Evolutionary conservation across 2,888 invertebrate species (phyloP).

Genomic region (Cheilosia grossa): DNA sequence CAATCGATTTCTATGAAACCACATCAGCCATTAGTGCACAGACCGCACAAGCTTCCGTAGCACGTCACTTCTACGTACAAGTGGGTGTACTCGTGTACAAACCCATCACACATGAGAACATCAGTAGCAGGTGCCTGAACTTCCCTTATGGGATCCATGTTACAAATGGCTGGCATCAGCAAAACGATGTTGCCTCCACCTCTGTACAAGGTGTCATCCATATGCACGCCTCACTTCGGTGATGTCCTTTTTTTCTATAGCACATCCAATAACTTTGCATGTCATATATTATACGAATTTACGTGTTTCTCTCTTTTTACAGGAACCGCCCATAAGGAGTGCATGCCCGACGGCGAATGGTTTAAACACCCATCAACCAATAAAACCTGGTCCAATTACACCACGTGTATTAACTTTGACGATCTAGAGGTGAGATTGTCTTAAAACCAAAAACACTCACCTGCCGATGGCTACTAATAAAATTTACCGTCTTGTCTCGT

Average conservation of each 20-base stretch:
- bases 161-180: constrained; percentile 33
- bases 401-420: constrained; percentile 90
- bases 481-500: constrained; percentile 32
- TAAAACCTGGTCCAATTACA: constrained; percentile 95
- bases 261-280: constrained; percentile 8
- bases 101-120: neutral
- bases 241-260: constrained; percentile 5
- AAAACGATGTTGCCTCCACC: neutral
- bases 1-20: constrained; percentile 43
- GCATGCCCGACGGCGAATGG: constrained; percentile 92
- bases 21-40: constrained; percentile 35
- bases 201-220: neutral
- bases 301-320: constrained; percentile 78
- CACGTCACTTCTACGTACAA: constrained; percentile 9
- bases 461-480: neutral
- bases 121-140: constrained; percentile 8
- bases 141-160: constrained; percentile 18
- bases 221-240: constrained; percentile 1
- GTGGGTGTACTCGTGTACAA: neutral
- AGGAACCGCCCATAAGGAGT: constrained; percentile 93
- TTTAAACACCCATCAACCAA: constrained; percentile 90
- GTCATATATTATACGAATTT: constrained; percentile 8
- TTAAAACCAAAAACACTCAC: constrained; percentile 15
- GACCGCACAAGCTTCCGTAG: constrained; percentile 35
- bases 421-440: constrained; percentile 86